phyloP scores from a whole-genome alignment of 2,113 vertebrate genomes.

The Chitala chitala region DNA sequence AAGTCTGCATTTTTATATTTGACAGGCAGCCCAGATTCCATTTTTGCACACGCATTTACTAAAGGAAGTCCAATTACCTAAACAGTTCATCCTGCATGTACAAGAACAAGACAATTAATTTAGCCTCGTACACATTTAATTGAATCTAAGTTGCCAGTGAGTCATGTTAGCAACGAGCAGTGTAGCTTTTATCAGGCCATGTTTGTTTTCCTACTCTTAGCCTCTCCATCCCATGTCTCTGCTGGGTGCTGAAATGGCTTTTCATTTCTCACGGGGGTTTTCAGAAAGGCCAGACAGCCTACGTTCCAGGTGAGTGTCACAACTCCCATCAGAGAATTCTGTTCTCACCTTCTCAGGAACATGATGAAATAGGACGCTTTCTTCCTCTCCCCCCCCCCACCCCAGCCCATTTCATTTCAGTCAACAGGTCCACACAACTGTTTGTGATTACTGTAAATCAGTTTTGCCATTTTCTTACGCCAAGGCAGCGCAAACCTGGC shows the following conservation, averaged over 20 bases:
- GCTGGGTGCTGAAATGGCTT: slow-evolving; percentile 3
- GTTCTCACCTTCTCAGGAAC: not conserved
- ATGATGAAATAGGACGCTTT: not conserved
- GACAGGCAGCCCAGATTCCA: too few relatives aligned
- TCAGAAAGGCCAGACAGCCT: not conserved
- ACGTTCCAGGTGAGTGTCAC: not conserved
- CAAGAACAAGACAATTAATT: too few relatives aligned
- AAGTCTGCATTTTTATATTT: too few relatives aligned
- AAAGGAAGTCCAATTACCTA: too few relatives aligned
- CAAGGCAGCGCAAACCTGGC: too few relatives aligned
- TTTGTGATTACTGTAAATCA: not conserved
- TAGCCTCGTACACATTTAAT: not conserved
- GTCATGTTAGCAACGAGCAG: not conserved
- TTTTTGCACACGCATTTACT: too few relatives aligned
- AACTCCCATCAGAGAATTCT: not conserved
- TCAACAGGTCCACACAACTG: not conserved
- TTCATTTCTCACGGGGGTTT: not conserved
- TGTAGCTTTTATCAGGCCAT: not conserved
- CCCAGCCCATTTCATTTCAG: not conserved
- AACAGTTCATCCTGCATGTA: too few relatives aligned
- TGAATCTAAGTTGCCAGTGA: not conserved
- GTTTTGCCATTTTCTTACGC: not conserved
- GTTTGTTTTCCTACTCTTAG: not conserved
- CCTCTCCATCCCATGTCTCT: not conserved
- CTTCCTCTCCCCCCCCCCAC: not conserved